Conservation (phyloP, 2,797 vertebrate species). For the Morelia viridis region DNA sequence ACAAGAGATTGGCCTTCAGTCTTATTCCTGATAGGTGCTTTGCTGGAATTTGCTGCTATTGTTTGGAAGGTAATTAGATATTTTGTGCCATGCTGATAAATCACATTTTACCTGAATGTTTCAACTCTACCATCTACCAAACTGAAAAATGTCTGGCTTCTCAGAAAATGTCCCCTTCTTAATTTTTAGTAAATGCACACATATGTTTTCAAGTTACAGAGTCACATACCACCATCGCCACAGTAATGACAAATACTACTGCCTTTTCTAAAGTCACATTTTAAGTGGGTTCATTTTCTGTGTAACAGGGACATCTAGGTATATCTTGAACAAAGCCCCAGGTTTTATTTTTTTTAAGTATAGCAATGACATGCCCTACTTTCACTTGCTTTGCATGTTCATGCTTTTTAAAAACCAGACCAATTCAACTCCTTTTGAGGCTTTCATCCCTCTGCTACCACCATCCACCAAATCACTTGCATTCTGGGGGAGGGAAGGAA, state of each 20-base stretch:
- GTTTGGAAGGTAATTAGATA: background rate
- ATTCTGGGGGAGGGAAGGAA: slow-evolving; percentile 22
- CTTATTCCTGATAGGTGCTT: background rate
- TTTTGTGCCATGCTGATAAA: background rate
- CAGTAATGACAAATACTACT: background rate
- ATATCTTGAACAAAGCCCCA: background rate
- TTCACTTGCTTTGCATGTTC: background rate
- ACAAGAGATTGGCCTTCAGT: background rate
- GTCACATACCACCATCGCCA: background rate
- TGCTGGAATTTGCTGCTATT: background rate
- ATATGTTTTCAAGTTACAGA: background rate
- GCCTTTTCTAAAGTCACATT: slow-evolving; percentile 46
- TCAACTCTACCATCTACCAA: background rate
- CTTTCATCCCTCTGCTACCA: slow-evolving; percentile 24
- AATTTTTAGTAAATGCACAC: background rate
- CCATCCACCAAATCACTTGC: slow-evolving; percentile 48
- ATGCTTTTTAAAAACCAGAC: background rate
- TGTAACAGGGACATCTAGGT: background rate
- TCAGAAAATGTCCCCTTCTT: background rate
- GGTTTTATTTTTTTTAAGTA: background rate
- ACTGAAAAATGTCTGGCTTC: background rate
- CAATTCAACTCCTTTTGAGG: background rate
- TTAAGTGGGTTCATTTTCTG: slow-evolving; percentile 30
- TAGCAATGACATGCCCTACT: background rate
- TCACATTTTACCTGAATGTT: background rate